Conservation (phyloP, 2,113 vertebrate species). For the Bos indicus region DNA sequence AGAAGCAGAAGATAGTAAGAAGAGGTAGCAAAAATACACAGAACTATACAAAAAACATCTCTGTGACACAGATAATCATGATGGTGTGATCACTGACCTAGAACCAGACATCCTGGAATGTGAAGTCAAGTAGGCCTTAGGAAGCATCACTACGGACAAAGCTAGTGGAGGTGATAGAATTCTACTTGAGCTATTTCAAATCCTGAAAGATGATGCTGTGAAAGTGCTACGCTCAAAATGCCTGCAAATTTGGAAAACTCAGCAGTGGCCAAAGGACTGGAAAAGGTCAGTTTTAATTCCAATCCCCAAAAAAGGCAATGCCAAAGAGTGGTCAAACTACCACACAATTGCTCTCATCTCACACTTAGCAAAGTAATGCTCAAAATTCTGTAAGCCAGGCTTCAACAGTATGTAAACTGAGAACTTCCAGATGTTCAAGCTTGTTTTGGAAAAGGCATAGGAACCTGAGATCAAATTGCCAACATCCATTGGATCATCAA, state of each 20-base stretch:
- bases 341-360: neutral
- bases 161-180: neutral
- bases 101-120: neutral
- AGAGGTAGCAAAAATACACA: neutral
- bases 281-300: neutral
- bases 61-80: neutral
- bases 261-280: neutral
- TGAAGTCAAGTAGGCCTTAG: fast-evolving
- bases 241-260: neutral
- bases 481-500: neutral
- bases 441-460: neutral
- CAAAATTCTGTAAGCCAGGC: neutral
- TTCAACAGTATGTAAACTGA: neutral
- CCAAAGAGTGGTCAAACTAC: neutral
- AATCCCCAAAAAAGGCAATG: neutral
- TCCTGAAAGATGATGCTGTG: neutral
- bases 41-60: neutral
- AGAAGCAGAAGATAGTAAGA: neutral
- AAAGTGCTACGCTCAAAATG: neutral
- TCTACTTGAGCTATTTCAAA: neutral
- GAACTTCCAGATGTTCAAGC: neutral
- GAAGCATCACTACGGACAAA: neutral
- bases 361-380: neutral
- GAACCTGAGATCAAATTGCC: neutral
- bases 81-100: neutral